Conservation (phyloP, 1,140 invertebrate species). For the Leptoteleia sp. region DNA sequence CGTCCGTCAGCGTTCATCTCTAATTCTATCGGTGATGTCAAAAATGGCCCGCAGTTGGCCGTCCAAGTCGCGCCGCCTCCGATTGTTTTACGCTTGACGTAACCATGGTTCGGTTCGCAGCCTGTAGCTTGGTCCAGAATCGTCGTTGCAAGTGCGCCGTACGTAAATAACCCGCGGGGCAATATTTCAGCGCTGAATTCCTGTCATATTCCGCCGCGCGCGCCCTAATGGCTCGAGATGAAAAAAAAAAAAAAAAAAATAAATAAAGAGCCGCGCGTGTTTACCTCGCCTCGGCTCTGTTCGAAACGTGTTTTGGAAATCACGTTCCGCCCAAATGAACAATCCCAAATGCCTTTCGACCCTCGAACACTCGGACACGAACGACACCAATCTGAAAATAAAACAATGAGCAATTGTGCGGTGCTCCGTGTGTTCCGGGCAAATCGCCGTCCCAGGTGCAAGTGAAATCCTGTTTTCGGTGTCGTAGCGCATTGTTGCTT, state of each 20-base stretch:
- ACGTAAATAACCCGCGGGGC: slow-evolving; percentile 33
- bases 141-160: slow-evolving; percentile 6
- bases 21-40: slow-evolving; percentile 38
- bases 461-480: slow-evolving; percentile 16
- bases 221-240: slow-evolving; percentile 10
- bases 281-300: slow-evolving; percentile 10
- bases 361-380: slow-evolving; percentile 7
- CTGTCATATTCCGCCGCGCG: slow-evolving; percentile 13
- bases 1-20: slow-evolving; percentile 6
- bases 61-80: not conserved
- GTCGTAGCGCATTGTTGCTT: not conserved
- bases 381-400: slow-evolving; percentile 27
- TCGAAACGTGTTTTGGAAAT: slow-evolving; percentile 11
- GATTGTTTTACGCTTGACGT: slow-evolving; percentile 27
- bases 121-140: not conserved
- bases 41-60: not conserved
- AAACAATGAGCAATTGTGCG: slow-evolving; percentile 24
- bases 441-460: slow-evolving; percentile 3
- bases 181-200: slow-evolving; percentile 17
- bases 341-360: slow-evolving; percentile 11
- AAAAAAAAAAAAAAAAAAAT: too few relatives aligned
- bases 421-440: not conserved
- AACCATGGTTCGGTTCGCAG: not conserved
- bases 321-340: slow-evolving; percentile 16
- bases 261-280: slow-evolving; percentile 12